Evolutionary conservation across 1,140 invertebrate genomes (phyloP), one percentile per base, ranked within the genome.

Genomic region (Agraylea sexmaculata): DNA sequence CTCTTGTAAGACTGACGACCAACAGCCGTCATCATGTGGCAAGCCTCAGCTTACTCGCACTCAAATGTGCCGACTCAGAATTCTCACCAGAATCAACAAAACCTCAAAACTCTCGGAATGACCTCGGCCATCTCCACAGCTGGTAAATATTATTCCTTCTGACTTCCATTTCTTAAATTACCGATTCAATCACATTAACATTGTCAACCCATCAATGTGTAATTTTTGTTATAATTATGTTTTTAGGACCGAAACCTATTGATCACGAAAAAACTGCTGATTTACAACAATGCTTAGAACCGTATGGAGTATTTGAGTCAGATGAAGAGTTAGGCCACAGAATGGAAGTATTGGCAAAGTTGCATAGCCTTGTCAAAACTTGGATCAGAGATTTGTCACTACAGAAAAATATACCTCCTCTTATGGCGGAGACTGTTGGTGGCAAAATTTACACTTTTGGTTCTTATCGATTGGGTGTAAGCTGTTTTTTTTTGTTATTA

Each of bases 391-490:
- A 93, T 50, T 73, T 91, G 10, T 91, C 87, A 46, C 65, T 91
- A 34, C 70, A 78, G 50, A 87, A 87, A 60, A 90, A 89, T 57
- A 87, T 95, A 78, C 89, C 90, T 4, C 71, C 75, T 46, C 81
- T 75, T 53, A 77, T 87, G 0, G 85, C 87, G 5, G 83, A 88
- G 43, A 77, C 78, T 55, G 78, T 95, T 46, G 93, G 94, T 32
- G 96, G 96, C 3, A 97, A 97, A 69, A 92, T 99, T 42, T 98
- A 93, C 55, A 99, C 96, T 18, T 99, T 99, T 71, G 96, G 96
- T 32, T 99, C 95, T 35, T 99, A 86, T 53, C 71, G 83, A 46
- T 64, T 86, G 48, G 83, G 83, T 40, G 82, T 73, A 50, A 64
- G 66, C 64, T 20, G 4, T n/a, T n/a, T n/a, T n/a, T n/a, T n/a